Percentiles rank a stretch among this genome's conserved stretches.
Evolutionary conservation across 2,113 vertebrate genomes (phyloP).

Genomic region (Pongo abelii): DNA sequence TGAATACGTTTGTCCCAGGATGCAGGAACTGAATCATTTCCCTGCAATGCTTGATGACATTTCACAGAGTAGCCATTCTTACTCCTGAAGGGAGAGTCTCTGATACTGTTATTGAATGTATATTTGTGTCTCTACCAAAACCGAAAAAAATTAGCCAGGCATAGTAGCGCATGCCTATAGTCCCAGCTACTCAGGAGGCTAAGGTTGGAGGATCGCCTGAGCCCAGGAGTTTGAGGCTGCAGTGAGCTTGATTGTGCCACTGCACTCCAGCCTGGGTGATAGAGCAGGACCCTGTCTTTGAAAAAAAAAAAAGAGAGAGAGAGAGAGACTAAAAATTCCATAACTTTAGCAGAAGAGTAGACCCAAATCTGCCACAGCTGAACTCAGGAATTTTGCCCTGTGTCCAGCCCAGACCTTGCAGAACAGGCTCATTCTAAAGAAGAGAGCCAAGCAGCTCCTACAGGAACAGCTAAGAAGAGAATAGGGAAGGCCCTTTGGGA

Average conservation of each 20-base stretch:
- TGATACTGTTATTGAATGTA: neutral
- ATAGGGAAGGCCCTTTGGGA: neutral
- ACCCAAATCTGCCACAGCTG: neutral
- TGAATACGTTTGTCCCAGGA: neutral
- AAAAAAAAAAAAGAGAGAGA: neutral
- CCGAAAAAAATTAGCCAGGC: neutral
- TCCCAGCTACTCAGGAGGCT: neutral
- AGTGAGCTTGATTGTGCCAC: neutral
- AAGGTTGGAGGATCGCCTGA: neutral
- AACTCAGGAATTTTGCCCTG: neutral
- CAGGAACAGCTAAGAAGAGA: neutral
- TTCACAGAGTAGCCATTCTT: neutral
- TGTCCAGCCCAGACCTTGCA: neutral
- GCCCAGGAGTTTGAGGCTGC: neutral
- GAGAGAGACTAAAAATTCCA: neutral
- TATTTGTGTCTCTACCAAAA: neutral
- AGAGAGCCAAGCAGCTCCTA: neutral
- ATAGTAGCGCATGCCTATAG: no score
- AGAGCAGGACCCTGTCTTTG: neutral
- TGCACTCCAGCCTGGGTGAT: neutral
- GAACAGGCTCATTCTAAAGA: neutral
- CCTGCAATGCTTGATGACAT: neutral
- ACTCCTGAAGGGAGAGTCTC: neutral
- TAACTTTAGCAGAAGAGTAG: neutral
- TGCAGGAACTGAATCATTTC: neutral